Base-by-base conservation (phyloP, 2,888 invertebrate genomes). In the Diaperis boleti region DNA sequence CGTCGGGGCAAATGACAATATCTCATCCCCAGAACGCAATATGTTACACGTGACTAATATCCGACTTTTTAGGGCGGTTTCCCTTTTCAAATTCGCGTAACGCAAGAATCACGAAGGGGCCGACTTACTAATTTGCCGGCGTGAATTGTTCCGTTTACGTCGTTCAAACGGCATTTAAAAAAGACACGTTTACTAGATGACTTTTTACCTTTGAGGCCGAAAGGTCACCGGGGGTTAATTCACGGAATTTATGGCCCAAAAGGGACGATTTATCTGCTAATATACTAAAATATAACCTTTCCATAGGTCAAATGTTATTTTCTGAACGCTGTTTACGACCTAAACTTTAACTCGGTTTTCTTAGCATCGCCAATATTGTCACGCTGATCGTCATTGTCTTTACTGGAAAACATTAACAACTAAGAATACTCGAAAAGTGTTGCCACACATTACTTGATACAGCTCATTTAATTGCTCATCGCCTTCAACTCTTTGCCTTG, bases 191-290 rank as follows among this genome's bases (percentile, higher is more conserved):
- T 64, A 64, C 59, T 62, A 66, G 69, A 68, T 75, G 74, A 72
- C 77, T 76, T 78, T 77, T 78, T 78, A 78, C 78, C 76, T 79
- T 76, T 73, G 74, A 75, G 75, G 69, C 73, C 70, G 64, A 80
- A 80, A 80, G 81, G 81, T 80, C 79, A 76, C 68, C 56, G 45
- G 74, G 78, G 79, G 77, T 79, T 80, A 81, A 81, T 80, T 79
- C 78, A 73, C 73, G 67, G 69, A 72, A 79, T 79, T 81, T 81
- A 81, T 77, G 76, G 74, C 73, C 74, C 79, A 74, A 74, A 74
- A 76, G 80, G 81, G 81, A 79, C 77, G 75, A 75, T 74, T 80
- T 80, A 80, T 79, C 74, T 77, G 77, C 76, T 79, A 79, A 79
- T 78, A 77, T 68, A 76, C 67, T 76, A 78, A 78, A 77, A 75